These are phyloP conservation scores for Plutomurus gul DNA, from an alignment of 1,140 invertebrate genomes.

Conservation along the genomic window DNA sequence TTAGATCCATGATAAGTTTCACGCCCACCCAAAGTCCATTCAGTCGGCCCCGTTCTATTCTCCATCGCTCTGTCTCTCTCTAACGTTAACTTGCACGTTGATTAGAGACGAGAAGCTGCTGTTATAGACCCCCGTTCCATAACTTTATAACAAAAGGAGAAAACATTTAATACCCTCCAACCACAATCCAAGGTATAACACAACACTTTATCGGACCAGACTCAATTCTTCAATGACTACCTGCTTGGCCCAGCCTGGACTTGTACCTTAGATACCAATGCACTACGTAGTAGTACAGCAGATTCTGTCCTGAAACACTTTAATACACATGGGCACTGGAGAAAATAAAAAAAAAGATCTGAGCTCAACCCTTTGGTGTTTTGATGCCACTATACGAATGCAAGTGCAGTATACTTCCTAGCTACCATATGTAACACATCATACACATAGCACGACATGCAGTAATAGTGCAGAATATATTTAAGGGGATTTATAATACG, in stretches of 20 bases:
- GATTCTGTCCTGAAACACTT: background rate
- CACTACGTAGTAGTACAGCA: too few species aligned
- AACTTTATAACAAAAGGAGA: background rate
- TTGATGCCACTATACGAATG: too few species aligned
- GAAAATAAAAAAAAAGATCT: background rate
- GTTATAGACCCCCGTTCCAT: background rate
- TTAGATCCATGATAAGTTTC: conserved; percentile 28
- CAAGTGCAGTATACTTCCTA: too few species aligned
- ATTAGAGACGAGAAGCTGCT: background rate
- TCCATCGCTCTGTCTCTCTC: background rate
- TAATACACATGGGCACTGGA: background rate
- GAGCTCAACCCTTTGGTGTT: background rate
- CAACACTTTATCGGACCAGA: background rate
- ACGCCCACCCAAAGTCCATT: conserved; percentile 34
- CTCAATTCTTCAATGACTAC: conserved; percentile 3
- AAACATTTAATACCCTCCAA: background rate
- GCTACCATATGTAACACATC: too few species aligned
- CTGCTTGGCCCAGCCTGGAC: background rate
- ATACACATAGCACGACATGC: too few species aligned
- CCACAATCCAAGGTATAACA: background rate
- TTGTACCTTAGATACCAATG: too few species aligned
- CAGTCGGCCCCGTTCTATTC: background rate
- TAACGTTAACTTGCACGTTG: background rate
- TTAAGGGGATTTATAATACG: too few species aligned
- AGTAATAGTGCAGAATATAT: too few species aligned